Conservation (phyloP, 2,888 invertebrate species). For the Sipunculus nudus region DNA sequence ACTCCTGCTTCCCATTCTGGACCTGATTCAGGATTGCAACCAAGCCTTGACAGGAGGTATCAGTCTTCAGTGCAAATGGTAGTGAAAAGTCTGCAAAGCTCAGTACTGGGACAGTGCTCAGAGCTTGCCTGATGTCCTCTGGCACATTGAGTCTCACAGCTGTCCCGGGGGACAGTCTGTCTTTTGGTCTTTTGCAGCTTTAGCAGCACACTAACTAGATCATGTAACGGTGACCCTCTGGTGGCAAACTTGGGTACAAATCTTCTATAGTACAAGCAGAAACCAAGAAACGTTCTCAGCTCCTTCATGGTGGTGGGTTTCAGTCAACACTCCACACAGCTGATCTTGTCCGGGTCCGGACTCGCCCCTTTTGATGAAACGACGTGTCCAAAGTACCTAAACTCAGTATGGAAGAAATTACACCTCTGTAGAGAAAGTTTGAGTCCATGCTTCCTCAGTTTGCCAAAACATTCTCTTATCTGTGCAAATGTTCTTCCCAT, state of each 20-base stretch:
- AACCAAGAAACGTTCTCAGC: neutral
- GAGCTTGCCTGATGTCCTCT: too few species aligned
- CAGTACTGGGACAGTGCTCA: too few species aligned
- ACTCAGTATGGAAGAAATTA: neutral
- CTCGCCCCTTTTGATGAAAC: neutral
- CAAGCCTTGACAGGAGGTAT: too few species aligned
- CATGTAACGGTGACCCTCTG: too few species aligned
- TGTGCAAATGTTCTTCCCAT: neutral
- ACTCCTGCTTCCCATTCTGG: too few species aligned
- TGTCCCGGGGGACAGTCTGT: too few species aligned
- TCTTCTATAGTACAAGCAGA: neutral
- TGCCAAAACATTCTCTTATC: neutral
- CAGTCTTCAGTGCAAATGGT: too few species aligned
- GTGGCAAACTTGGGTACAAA: neutral
- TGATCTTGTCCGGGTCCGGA: neutral
- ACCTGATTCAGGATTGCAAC: too few species aligned
- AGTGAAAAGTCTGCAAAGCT: too few species aligned
- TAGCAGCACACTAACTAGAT: too few species aligned
- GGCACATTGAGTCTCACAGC: too few species aligned
- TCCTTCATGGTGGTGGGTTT: neutral
- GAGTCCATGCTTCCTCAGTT: neutral
- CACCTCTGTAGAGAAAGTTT: neutral
- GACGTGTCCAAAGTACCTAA: neutral
- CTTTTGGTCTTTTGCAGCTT: too few species aligned
- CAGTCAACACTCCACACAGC: neutral